phyloP scores from a whole-genome alignment of 2,888 invertebrate species.

The Zelleria hepariella region DNA sequence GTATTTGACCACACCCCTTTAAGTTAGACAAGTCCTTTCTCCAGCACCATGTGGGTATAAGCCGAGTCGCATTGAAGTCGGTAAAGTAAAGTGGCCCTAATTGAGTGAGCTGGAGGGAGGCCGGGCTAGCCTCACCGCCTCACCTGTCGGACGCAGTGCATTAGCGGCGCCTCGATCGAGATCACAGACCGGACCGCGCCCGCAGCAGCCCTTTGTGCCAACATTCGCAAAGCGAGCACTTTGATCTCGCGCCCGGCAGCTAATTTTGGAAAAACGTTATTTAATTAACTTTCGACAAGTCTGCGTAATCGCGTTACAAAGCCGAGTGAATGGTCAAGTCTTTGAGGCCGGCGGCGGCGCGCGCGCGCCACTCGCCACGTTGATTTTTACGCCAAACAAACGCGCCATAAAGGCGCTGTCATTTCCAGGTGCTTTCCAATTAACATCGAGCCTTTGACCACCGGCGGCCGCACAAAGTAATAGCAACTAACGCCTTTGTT shows the following conservation, averaged over 20 bases:
- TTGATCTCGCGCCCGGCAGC: slow-evolving; percentile 65
- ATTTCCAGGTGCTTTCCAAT: slow-evolving; percentile 69
- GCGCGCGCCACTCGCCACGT: slow-evolving; percentile 24
- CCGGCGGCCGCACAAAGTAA: slow-evolving; percentile 43
- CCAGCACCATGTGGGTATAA: too few relatives aligned
- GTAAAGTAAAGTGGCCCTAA: neutral
- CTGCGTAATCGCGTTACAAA: slow-evolving; percentile 69
- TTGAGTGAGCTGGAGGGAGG: neutral
- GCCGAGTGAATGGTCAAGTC: slow-evolving; percentile 62
- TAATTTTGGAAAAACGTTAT: slow-evolving; percentile 72
- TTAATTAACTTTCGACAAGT: slow-evolving; percentile 73
- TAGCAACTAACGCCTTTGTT: slow-evolving; percentile 47
- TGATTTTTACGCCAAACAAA: slow-evolving; percentile 67
- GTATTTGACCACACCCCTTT: too few relatives aligned
- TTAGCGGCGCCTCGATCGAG: slow-evolving; percentile 22
- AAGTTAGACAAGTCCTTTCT: too few relatives aligned
- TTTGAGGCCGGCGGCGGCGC: slow-evolving; percentile 38
- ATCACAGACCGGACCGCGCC: slow-evolving; percentile 50
- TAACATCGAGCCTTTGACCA: slow-evolving; percentile 67
- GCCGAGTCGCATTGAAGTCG: neutral
- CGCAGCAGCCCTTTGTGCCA: slow-evolving; percentile 59
- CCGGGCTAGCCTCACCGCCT: slow-evolving; percentile 18
- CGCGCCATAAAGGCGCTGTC: slow-evolving; percentile 66
- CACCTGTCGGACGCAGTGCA: slow-evolving; percentile 49
- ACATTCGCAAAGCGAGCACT: slow-evolving; percentile 48